Percentiles rank a stretch among this genome's conserved stretches.
Evolutionary conservation across 1,140 invertebrate species (phyloP).

Genomic region (Odontomachus brunneus): DNA sequence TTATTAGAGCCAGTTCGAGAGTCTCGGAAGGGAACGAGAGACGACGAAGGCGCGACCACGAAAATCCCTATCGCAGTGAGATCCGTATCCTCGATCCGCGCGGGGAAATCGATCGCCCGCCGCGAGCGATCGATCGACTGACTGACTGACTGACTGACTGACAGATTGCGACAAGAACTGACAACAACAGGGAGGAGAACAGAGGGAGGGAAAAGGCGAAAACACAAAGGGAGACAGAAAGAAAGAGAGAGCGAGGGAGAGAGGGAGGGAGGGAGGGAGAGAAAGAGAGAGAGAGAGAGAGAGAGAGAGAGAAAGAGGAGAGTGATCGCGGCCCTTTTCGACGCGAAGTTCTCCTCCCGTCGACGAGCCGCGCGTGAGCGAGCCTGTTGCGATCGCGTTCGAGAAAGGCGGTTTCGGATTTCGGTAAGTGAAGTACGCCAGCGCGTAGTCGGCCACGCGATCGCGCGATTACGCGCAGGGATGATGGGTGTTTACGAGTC

Average conservation of each 20-base stretch:
- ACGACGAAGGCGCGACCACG: slow-evolving; percentile 69
- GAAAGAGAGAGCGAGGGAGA: too few species aligned
- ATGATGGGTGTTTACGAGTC: slow-evolving; percentile 29
- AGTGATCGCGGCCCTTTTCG: slow-evolving; percentile 31
- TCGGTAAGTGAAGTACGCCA: slow-evolving; percentile 70
- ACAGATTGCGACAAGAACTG: too few species aligned
- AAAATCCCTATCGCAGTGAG: slow-evolving; percentile 34
- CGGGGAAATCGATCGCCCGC: background rate
- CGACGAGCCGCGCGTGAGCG: slow-evolving; percentile 4
- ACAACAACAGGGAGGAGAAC: too few species aligned
- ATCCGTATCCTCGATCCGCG: background rate
- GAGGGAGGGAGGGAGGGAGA: too few species aligned
- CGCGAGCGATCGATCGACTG: background rate
- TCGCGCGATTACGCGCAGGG: slow-evolving; percentile 50
- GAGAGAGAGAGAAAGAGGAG: background rate
- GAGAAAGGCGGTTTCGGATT: slow-evolving; percentile 63
- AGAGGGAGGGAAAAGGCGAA: too few species aligned
- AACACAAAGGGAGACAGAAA: too few species aligned
- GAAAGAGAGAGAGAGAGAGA: too few species aligned
- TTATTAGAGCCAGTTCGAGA: slow-evolving; percentile 82
- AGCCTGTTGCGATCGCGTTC: slow-evolving; percentile 32
- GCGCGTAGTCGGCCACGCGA: slow-evolving; percentile 48
- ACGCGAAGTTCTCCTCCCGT: slow-evolving; percentile 16
- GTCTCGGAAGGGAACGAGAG: slow-evolving; percentile 78
- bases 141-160: too few species aligned